Conservation (phyloP, 2,113 vertebrate genomes). For the Ursus arctos region DNA sequence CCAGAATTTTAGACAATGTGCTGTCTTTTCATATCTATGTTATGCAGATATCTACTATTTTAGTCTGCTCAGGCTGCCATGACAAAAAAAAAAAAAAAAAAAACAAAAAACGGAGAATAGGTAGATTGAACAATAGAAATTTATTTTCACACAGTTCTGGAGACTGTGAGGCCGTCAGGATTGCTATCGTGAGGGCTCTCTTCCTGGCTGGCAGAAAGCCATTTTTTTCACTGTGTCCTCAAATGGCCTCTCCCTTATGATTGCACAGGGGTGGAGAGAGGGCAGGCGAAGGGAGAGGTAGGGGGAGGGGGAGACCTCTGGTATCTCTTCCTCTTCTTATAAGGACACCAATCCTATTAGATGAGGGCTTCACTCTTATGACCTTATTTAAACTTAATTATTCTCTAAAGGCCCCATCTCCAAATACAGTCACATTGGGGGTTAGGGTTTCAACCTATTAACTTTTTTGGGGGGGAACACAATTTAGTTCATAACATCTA, state of each 20-base stretch:
- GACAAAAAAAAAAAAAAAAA: neutral
- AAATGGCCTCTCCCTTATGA: neutral
- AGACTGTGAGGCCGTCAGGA: neutral
- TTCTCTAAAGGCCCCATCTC: neutral
- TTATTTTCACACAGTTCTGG: neutral
- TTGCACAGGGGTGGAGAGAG: neutral
- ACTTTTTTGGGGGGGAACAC: neutral
- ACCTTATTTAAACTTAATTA: neutral
- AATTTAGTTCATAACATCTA: neutral
- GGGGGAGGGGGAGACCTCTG: neutral
- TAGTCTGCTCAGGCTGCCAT: neutral
- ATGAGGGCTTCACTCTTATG: neutral
- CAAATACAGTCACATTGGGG: neutral
- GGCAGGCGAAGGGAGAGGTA: neutral
- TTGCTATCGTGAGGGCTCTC: neutral
- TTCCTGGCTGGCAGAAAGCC: neutral
- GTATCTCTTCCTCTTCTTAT: neutral
- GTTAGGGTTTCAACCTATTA: neutral
- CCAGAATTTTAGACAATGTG: neutral
- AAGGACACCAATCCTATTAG: neutral
- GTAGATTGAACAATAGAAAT: neutral
- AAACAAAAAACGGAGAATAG: neutral
- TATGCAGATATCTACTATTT: neutral
- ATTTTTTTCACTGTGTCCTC: constrained; percentile 11
- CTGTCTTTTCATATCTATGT: neutral